Percentiles rank a stretch among this genome's conserved stretches.
Conservation (phyloP, 2,797 vertebrate genomes). For the Morus bassanus region DNA sequence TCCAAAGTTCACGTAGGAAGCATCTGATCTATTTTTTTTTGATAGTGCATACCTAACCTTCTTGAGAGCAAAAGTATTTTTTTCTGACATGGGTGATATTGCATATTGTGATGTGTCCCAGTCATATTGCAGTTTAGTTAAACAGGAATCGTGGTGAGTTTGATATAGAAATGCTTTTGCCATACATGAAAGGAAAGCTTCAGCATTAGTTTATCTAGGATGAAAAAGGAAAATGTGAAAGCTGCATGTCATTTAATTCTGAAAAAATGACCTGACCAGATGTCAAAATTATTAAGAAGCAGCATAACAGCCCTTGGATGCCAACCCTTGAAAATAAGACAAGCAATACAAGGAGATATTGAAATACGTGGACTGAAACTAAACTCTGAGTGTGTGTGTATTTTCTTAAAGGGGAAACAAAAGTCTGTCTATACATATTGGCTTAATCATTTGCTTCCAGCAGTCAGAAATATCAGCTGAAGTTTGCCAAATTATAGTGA, state of each 20-base stretch:
- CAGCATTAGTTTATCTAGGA: not conserved
- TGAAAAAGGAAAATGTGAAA: not conserved
- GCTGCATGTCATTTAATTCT: not conserved
- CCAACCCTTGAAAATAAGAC: not conserved
- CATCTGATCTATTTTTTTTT: not conserved
- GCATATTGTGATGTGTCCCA: not conserved
- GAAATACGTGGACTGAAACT: not conserved
- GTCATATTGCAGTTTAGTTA: not conserved
- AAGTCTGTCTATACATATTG: not conserved
- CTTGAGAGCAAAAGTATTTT: not conserved
- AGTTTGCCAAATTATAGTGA: not conserved
- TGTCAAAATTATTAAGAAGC: constrained; percentile 27
- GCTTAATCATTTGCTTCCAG: not conserved
- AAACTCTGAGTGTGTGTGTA: not conserved
- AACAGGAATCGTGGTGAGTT: not conserved
- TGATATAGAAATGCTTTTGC: not conserved
- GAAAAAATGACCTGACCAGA: constrained; percentile 22
- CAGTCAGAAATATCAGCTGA: not conserved
- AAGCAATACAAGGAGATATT: not conserved
- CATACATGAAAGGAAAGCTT: not conserved
- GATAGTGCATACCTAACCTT: not conserved
- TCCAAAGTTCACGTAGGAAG: not conserved
- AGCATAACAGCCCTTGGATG: constrained; percentile 4
- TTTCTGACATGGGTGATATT: not conserved
- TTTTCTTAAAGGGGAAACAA: not conserved